These are phyloP conservation scores for Bombus ignitus DNA, from an alignment of 1,140 invertebrate species.

Conservation along the genomic window DNA sequence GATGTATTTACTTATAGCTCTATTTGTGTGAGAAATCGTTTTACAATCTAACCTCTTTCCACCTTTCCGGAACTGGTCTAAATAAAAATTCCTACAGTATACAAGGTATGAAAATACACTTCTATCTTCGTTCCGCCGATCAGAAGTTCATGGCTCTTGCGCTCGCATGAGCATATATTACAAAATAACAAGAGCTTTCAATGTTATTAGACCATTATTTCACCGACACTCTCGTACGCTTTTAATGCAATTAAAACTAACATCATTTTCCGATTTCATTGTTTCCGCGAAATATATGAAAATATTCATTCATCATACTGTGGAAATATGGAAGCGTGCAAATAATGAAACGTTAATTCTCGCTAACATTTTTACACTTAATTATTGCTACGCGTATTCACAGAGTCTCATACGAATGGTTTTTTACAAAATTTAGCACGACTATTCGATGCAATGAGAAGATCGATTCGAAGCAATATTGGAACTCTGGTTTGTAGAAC, in stretches of 20 bases:
- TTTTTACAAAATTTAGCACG: constrained; percentile 4
- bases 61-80: neutral
- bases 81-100: neutral
- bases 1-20: neutral
- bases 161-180: neutral
- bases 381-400: no score
- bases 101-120: neutral
- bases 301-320: no score
- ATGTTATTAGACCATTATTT: neutral
- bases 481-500: neutral
- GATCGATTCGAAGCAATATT: neutral
- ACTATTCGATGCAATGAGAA: neutral
- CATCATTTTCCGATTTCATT: no score
- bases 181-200: neutral
- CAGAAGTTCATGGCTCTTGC: neutral
- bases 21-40: neutral
- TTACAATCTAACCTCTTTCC: neutral
- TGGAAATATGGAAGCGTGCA: no score
- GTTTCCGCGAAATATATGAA: no score
- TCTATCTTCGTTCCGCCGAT: neutral
- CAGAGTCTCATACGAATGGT: neutral
- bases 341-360: no score
- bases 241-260: no score
- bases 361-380: no score
- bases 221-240: neutral